Conservation (phyloP, 35 echinoderm and acorn worm genomes). For the Holothuria glaberrima region DNA sequence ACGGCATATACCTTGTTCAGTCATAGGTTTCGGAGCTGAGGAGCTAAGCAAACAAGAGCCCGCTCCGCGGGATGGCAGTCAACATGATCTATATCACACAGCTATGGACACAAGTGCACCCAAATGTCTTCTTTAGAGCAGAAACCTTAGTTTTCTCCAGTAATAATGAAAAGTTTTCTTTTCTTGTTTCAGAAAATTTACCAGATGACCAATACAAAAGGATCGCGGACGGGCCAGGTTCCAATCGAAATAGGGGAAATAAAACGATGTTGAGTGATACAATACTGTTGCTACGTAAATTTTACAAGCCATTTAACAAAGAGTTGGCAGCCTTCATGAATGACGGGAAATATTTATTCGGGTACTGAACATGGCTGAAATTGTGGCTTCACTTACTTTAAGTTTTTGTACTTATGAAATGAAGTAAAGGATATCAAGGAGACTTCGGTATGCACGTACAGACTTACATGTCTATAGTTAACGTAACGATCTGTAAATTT, state of each 20-base stretch:
- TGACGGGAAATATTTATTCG: conserved; percentile 22
- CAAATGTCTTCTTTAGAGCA: neutral
- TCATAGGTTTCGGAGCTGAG: too few species aligned
- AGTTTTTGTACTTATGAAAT: too few species aligned
- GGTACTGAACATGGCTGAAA: neutral
- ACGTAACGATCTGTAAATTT: too few species aligned
- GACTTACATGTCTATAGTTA: too few species aligned
- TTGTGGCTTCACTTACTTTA: too few species aligned
- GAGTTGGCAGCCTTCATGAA: conserved; percentile 31
- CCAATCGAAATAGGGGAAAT: neutral
- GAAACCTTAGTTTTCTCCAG: neutral
- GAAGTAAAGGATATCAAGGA: too few species aligned
- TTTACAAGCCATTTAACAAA: conserved; percentile 11
- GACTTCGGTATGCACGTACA: too few species aligned
- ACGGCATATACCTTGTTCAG: too few species aligned
- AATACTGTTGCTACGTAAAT: neutral
- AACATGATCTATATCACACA: neutral
- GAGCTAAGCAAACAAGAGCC: too few species aligned
- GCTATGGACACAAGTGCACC: neutral
- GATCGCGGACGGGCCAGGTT: neutral
- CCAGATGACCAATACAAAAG: neutral
- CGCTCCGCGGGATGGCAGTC: too few species aligned
- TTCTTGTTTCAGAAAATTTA: neutral
- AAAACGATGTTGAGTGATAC: neutral
- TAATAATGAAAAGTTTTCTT: neutral